A percentile compares a stretch with the other conserved stretches of the same genome.
These are phyloP conservation scores for Clarias fuscus DNA, from an alignment of 2,797 vertebrate species.

Conservation along the genomic window DNA sequence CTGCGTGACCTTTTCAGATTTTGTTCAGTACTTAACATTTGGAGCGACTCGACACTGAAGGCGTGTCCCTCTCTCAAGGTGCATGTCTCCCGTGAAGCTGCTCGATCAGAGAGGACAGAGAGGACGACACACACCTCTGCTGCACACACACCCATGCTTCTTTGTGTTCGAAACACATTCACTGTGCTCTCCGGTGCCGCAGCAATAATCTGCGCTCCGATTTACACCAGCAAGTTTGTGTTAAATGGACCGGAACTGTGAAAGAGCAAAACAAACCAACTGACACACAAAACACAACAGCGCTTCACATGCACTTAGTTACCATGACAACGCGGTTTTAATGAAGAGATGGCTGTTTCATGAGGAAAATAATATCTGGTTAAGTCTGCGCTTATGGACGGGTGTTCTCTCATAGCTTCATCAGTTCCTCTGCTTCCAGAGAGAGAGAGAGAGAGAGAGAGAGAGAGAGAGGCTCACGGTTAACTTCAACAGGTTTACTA, in stretches of 20 bases:
- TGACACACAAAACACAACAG: neutral
- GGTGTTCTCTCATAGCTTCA: neutral
- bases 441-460: neutral
- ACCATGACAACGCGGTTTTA: slow-evolving; percentile 12
- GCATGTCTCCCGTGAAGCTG: neutral
- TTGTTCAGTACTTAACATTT: neutral
- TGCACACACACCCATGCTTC: neutral
- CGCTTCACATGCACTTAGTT: neutral
- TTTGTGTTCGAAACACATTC: neutral
- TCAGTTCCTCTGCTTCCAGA: neutral
- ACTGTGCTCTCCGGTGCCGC: neutral
- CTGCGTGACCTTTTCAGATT: neutral
- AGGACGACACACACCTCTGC: neutral
- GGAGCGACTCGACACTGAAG: neutral
- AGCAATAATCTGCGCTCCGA: neutral
- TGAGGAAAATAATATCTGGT: neutral
- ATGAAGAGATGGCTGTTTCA: neutral
- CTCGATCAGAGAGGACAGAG: neutral
- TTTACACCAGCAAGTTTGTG: neutral
- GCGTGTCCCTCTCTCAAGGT: neutral
- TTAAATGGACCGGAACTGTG: neutral
- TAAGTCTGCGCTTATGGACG: neutral
- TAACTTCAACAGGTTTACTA: slow-evolving; percentile 6
- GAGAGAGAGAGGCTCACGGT: neutral
- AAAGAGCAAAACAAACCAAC: neutral